A percentile compares a stretch with the other conserved stretches of the same genome.
Conservation (phyloP, 2,797 vertebrate species). For the Spinus olivaceus region DNA sequence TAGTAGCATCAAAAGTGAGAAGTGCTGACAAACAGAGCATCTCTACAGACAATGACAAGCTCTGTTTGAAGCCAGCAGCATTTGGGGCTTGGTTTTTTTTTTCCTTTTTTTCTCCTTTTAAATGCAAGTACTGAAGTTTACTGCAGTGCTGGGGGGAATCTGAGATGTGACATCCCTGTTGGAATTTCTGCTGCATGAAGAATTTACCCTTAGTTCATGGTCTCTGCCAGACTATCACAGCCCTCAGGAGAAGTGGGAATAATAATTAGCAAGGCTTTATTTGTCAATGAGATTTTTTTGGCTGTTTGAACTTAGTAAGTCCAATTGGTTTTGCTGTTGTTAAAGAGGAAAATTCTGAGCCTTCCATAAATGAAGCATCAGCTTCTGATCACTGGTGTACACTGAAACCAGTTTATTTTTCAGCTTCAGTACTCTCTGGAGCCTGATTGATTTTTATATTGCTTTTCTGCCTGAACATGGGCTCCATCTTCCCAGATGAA, state of each 20-base stretch:
- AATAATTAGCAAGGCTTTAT: neutral
- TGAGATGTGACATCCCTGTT: rapidly evolving
- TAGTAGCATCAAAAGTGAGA: neutral
- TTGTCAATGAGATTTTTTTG: neutral
- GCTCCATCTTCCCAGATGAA: neutral
- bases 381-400: neutral
- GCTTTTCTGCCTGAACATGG: neutral
- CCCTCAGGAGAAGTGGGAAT: neutral
- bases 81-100: neutral
- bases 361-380: neutral
- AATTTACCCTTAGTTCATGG: neutral
- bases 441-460: neutral
- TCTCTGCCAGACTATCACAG: neutral
- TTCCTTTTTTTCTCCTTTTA: neutral
- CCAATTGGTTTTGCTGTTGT: neutral
- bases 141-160: neutral
- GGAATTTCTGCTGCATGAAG: neutral
- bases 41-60: slow-evolving; percentile 1
- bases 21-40: neutral
- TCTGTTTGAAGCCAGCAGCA: neutral
- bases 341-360: neutral
- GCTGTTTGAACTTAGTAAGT: neutral
- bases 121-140: neutral
- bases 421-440: neutral
- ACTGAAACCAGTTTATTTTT: neutral